Percentiles rank a stretch among this genome's conserved stretches.
Evolutionary conservation across 2,888 invertebrate species (phyloP).

Genomic region (Dolomedes plantarius): DNA sequence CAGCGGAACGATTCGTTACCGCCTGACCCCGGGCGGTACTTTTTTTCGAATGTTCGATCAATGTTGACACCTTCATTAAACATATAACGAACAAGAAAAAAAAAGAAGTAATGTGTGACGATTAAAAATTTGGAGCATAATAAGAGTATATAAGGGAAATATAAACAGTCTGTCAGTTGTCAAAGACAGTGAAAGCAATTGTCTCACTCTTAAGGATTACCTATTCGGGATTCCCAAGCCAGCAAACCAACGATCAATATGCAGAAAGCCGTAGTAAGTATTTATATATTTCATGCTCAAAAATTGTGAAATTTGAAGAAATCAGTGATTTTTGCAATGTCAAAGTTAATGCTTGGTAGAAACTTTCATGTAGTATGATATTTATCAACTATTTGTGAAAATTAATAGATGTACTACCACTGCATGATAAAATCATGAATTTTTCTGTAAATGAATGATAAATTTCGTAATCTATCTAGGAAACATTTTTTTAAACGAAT

Average conservation of each 20-base stretch:
- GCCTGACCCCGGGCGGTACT: slow-evolving; percentile 28
- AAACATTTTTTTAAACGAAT: too few species aligned
- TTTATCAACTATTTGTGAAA: too few species aligned
- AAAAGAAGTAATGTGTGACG: slow-evolving; percentile 41
- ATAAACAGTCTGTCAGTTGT: background rate
- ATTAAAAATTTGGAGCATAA: slow-evolving; percentile 30
- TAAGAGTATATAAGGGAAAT: slow-evolving; percentile 28
- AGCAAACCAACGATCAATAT: background rate
- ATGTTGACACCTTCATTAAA: slow-evolving; percentile 38
- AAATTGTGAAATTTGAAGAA: too few species aligned
- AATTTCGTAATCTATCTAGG: too few species aligned
- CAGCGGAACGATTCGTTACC: slow-evolving; percentile 15
- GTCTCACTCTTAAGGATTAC: slow-evolving; percentile 27
- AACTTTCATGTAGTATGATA: too few species aligned
- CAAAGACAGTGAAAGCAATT: background rate
- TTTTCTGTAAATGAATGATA: too few species aligned
- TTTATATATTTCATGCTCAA: too few species aligned
- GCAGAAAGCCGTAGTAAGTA: slow-evolving; percentile 30
- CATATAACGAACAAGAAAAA: slow-evolving; percentile 22
- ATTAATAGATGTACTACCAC: too few species aligned
- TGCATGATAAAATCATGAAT: too few species aligned
- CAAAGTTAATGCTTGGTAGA: too few species aligned
- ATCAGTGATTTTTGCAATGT: too few species aligned
- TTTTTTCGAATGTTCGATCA: slow-evolving; percentile 7
- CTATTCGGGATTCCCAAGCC: background rate